Conservation (phyloP, 2,888 invertebrate species). For the Ophion obscuratus region DNA sequence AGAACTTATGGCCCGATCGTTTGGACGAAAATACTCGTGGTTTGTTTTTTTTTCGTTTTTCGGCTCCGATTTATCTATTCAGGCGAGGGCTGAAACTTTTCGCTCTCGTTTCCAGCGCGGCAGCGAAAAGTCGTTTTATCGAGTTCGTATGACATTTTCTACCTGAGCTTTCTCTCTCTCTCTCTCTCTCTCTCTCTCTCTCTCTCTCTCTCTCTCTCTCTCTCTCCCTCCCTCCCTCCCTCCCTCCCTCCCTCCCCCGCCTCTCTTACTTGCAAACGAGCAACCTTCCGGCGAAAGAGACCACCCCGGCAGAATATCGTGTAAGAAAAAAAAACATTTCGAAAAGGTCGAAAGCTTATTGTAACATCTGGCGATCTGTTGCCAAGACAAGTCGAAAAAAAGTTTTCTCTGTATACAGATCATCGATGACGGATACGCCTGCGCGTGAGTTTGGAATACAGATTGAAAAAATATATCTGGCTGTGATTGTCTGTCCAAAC, state of each 20-base stretch:
- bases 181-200: slow-evolving; percentile 23
- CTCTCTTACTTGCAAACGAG: neutral
- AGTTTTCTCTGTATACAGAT: slow-evolving; percentile 60
- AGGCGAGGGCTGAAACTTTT: slow-evolving; percentile 1
- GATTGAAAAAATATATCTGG: slow-evolving; percentile 34
- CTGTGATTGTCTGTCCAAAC: neutral
- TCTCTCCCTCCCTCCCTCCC: slow-evolving; percentile 12
- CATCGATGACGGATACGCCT: slow-evolving; percentile 50
- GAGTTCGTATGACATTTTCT: slow-evolving; percentile 31
- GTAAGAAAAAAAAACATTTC: slow-evolving; percentile 59
- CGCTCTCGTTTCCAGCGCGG: slow-evolving; percentile 6
- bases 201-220: slow-evolving; percentile 6
- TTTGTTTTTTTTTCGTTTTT: slow-evolving; percentile 17
- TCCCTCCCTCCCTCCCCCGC: neutral
- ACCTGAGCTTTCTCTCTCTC: neutral
- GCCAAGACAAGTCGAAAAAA: slow-evolving; percentile 31
- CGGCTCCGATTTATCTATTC: slow-evolving; percentile 33
- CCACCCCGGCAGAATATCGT: slow-evolving; percentile 35
- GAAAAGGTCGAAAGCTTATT: slow-evolving; percentile 22
- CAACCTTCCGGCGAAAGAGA: slow-evolving; percentile 33
- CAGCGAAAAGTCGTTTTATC: slow-evolving; percentile 47
- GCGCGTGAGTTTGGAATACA: slow-evolving; percentile 7
- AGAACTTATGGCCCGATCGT: slow-evolving; percentile 1
- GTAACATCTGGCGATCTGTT: slow-evolving; percentile 53
- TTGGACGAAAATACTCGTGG: slow-evolving; percentile 6